Conservation (phyloP, 2,888 invertebrate genomes). For the Thera obeliscata region DNA sequence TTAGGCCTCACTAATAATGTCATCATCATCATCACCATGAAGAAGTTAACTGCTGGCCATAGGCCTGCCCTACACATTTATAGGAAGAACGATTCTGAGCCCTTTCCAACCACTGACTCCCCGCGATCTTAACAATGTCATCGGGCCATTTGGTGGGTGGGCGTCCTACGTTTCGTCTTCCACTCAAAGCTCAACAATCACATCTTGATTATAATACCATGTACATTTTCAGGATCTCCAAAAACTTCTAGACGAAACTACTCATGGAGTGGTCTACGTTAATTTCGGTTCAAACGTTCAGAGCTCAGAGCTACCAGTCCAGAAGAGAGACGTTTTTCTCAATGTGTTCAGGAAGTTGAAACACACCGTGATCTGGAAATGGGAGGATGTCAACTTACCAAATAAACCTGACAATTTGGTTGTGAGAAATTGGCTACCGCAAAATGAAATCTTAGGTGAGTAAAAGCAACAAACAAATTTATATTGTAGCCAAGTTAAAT, state of each 20-base stretch:
- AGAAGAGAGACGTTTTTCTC: constrained; percentile 79
- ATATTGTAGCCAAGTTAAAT: too few relatives aligned
- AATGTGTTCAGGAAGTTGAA: constrained; percentile 84
- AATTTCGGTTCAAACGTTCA: constrained; percentile 86
- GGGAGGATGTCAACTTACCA: constrained; percentile 82
- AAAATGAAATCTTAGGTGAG: constrained; percentile 86
- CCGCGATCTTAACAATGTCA: too few relatives aligned
- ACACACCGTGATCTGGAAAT: constrained; percentile 88
- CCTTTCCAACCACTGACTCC: too few relatives aligned
- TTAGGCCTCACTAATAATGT: too few relatives aligned
- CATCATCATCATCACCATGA: too few relatives aligned
- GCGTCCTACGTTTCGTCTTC: too few relatives aligned
- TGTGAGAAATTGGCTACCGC: constrained; percentile 87
- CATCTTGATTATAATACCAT: not conserved
- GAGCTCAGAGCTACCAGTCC: constrained; percentile 78
- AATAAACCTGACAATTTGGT: constrained; percentile 84
- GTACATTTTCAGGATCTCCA: constrained; percentile 72
- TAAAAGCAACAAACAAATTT: constrained; percentile 24
- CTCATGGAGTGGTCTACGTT: constrained; percentile 83
- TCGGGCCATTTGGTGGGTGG: too few relatives aligned
- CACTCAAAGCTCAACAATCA: too few relatives aligned
- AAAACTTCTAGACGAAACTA: constrained; percentile 76
- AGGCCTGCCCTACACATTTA: too few relatives aligned
- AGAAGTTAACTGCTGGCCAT: too few relatives aligned
- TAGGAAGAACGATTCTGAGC: too few relatives aligned